Evolutionary conservation across 2,888 invertebrate genomes (phyloP).

Genomic region (Phorcus lineatus): DNA sequence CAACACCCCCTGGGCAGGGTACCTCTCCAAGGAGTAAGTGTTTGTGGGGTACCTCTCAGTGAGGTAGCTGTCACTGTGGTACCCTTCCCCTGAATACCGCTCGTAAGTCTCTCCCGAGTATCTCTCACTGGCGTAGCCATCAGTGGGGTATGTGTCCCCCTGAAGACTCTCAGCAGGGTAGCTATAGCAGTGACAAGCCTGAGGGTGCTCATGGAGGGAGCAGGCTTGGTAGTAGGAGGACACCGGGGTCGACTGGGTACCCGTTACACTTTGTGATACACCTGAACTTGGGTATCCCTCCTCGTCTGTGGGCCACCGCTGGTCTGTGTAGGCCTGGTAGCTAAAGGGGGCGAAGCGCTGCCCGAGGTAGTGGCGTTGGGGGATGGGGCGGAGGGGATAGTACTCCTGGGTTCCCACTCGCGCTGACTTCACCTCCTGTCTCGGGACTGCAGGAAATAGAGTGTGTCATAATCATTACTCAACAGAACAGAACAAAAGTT

Average conservation of each 20-base stretch:
- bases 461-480: too few relatives aligned
- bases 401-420: slow-evolving; percentile 8
- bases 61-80: slow-evolving; percentile 4
- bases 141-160: neutral
- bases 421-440: slow-evolving; percentile 6
- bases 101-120: slow-evolving; percentile 2
- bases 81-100: slow-evolving; percentile 8
- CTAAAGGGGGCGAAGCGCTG: neutral
- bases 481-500: too few relatives aligned
- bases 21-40: neutral
- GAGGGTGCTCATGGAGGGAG: slow-evolving; percentile 10
- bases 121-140: slow-evolving; percentile 14
- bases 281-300: slow-evolving; percentile 4
- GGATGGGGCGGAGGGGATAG: neutral
- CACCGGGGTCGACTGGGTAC: slow-evolving; percentile 16
- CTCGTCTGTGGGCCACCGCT: neutral
- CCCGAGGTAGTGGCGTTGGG: neutral
- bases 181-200: slow-evolving; percentile 15
- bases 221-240: slow-evolving; percentile 11
- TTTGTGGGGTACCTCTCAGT: slow-evolving; percentile 2
- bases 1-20: slow-evolving; percentile 2
- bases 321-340: slow-evolving; percentile 8
- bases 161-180: slow-evolving; percentile 11
- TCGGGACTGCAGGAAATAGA: neutral
- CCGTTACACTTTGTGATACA: neutral